Conservation (phyloP, 2,888 invertebrate genomes). For the Drosophila histrio region DNA sequence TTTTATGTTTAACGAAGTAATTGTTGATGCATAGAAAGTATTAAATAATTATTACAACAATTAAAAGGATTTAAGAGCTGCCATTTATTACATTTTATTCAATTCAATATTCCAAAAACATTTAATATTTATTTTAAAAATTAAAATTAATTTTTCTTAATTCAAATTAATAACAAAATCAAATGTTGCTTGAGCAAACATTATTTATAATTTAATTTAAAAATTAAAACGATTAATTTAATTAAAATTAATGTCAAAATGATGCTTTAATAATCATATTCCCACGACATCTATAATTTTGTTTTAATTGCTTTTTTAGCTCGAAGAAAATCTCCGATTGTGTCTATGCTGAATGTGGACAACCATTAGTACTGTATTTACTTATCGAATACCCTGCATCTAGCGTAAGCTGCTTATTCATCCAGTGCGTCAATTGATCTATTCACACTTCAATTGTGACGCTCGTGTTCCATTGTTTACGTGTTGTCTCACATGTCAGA, state of each 20-base stretch:
- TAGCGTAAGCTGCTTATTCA: slow-evolving; percentile 51
- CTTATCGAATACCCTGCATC: slow-evolving; percentile 23
- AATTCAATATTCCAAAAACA: no score
- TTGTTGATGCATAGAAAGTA: neutral
- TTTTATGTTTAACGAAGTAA: neutral
- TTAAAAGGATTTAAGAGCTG: neutral
- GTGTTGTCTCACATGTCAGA: slow-evolving; percentile 47
- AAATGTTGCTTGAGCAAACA: no score
- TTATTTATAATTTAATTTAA: no score
- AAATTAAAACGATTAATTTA: no score
- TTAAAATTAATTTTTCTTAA: no score
- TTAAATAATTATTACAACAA: neutral
- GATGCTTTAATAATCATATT: neutral
- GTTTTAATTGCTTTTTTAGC: neutral
- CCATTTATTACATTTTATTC: neutral
- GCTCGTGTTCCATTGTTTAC: slow-evolving; percentile 53
- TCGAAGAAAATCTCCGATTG: neutral
- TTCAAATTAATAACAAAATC: no score
- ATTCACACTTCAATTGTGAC: slow-evolving; percentile 71
- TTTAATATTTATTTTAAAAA: no score
- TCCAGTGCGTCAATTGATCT: slow-evolving; percentile 47
- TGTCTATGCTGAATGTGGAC: neutral
- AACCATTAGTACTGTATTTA: slow-evolving; percentile 7
- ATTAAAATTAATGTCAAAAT: no score
- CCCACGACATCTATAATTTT: neutral